These are phyloP conservation scores for Drosophila flavopinicola DNA, from an alignment of 2,888 invertebrate genomes.

Conservation along the genomic window DNA sequence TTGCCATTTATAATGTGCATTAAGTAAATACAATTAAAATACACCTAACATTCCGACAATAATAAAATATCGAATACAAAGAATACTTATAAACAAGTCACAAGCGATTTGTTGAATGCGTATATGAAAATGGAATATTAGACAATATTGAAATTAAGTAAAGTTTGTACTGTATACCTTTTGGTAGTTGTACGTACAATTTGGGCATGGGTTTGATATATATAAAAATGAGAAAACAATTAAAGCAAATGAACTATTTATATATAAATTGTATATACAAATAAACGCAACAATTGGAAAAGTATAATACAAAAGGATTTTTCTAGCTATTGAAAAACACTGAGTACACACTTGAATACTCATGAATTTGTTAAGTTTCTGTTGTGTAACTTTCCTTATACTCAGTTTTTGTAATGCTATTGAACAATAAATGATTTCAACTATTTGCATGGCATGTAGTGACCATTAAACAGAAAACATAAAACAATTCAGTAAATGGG, in stretches of 20 bases:
- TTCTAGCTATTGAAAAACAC: slow-evolving; percentile 48
- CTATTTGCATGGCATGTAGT: slow-evolving; percentile 16
- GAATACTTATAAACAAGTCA: slow-evolving; percentile 8
- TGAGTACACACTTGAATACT: slow-evolving; percentile 22
- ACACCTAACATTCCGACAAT: slow-evolving; percentile 52
- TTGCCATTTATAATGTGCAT: slow-evolving; percentile 34
- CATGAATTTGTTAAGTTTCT: slow-evolving; percentile 67
- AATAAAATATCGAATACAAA: slow-evolving; percentile 27
- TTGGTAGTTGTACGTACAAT: slow-evolving; percentile 55
- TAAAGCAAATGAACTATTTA: slow-evolving; percentile 17
- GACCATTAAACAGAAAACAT: slow-evolving; percentile 14
- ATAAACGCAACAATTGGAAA: slow-evolving; percentile 31
- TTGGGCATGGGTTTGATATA: slow-evolving; percentile 54
- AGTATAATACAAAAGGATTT: slow-evolving; percentile 21
- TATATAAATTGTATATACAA: slow-evolving; percentile 39
- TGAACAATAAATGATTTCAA: slow-evolving; percentile 31
- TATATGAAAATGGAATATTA: slow-evolving; percentile 29
- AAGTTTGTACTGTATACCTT: slow-evolving; percentile 48
- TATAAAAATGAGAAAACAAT: slow-evolving; percentile 5
- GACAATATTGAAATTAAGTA: slow-evolving; percentile 41
- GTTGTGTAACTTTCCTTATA: slow-evolving; percentile 40
- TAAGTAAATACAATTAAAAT: slow-evolving; percentile 18
- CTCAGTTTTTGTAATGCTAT: slow-evolving; percentile 22
- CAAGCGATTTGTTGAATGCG: slow-evolving; percentile 32
- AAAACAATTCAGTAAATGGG: neutral